A percentile compares a stretch with the other conserved stretches of the same genome.
These are phyloP conservation scores for Pseudotriccus pelzelni DNA, from an alignment of 2,797 vertebrate species.

Conservation along the genomic window DNA sequence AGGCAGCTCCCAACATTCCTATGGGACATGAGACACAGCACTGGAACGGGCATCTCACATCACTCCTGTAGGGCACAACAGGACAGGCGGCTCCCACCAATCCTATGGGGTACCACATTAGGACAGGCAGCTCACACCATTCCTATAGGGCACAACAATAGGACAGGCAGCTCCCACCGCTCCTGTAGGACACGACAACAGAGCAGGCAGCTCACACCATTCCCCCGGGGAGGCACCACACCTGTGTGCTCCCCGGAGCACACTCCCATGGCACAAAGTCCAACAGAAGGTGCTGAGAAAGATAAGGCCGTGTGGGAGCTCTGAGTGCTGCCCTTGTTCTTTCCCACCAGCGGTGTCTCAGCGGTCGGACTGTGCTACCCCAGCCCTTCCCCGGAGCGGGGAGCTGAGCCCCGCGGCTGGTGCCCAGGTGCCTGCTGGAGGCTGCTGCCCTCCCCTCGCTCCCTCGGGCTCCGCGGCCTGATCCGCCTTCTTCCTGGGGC, in stretches of 20 bases:
- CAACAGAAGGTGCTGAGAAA: neutral
- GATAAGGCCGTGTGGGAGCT: neutral
- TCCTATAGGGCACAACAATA: fast-evolving
- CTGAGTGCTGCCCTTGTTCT: neutral
- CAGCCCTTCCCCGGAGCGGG: neutral
- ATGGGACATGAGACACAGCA: too few species aligned
- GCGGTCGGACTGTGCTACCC: neutral
- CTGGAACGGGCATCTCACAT: fast-evolving
- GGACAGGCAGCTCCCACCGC: too few species aligned
- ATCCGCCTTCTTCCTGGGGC: constrained; percentile 40
- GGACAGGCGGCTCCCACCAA: neutral
- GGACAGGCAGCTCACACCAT: neutral
- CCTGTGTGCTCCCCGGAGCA: fast-evolving
- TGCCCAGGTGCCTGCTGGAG: neutral
- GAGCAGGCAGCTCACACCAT: neutral
- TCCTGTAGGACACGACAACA: fast-evolving
- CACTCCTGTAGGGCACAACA: neutral
- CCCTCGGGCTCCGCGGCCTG: neutral
- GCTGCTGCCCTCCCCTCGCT: neutral
- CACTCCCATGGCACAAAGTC: fast-evolving
- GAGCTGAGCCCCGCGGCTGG: neutral
- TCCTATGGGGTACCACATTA: neutral
- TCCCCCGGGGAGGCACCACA: fast-evolving
- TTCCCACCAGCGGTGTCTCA: neutral
- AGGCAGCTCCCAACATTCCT: neutral